Evolutionary conservation across 2,888 invertebrate genomes (phyloP).

Genomic region (Volucella inanis): DNA sequence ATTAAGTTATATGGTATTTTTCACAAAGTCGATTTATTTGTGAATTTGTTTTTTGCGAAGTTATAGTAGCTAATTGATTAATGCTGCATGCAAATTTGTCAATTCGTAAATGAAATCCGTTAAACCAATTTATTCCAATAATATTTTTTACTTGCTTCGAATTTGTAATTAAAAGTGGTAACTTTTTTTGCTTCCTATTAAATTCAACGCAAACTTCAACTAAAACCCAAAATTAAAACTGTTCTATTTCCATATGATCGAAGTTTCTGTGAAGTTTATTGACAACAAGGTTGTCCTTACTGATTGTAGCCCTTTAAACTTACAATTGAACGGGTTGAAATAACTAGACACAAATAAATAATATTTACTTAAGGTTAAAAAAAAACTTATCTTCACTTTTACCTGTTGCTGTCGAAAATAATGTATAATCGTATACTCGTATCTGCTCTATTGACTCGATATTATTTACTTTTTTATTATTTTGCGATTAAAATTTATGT

Average conservation of each 20-base stretch:
- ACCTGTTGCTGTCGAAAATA: not conserved
- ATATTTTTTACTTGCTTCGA: too few relatives aligned
- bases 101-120: too few relatives aligned
- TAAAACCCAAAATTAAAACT: not conserved
- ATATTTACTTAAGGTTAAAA: too few relatives aligned
- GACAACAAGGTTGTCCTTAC: conserved; percentile 35
- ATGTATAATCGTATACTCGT: conserved; percentile 5
- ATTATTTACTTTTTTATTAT: conserved; percentile 16
- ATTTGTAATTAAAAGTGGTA: conserved; percentile 6
- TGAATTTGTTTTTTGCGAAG: conserved; percentile 1
- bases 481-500: conserved; percentile 20
- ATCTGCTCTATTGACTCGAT: conserved; percentile 26
- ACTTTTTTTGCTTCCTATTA: not conserved
- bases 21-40: conserved; percentile 23
- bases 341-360: too few relatives aligned
- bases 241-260: conserved; percentile 10
- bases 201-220: too few relatives aligned
- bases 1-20: conserved; percentile 19
- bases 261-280: conserved; percentile 38
- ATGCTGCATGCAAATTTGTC: too few relatives aligned
- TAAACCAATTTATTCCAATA: too few relatives aligned
- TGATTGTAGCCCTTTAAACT: conserved; percentile 37
- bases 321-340: conserved; percentile 12
- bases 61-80: conserved; percentile 1
- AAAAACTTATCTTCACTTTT: not conserved